Percentiles rank a stretch among this genome's conserved stretches.
Evolutionary conservation across 2,797 vertebrate genomes (phyloP).

Genomic region (Dermochelys coriacea): DNA sequence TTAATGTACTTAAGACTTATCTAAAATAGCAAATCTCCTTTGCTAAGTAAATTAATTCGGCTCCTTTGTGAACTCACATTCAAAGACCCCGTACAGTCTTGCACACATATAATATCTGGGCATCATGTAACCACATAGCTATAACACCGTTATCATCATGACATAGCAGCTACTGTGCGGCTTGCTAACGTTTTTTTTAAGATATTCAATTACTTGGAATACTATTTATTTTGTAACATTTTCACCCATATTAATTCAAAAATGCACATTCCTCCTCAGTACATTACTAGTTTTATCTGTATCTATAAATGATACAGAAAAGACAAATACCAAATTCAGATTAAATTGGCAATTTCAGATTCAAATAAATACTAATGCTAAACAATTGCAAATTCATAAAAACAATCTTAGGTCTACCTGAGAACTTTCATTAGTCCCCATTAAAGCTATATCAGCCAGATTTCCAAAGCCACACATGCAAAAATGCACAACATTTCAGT

Average conservation of each 20-base stretch:
- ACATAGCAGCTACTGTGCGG: not conserved
- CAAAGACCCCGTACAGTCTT: not conserved
- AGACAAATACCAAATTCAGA: not conserved
- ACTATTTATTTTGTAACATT: not conserved
- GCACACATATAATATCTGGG: not conserved
- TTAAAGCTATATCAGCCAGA: not conserved
- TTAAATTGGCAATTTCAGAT: not conserved
- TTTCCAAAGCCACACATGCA: not conserved
- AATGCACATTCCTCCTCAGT: not conserved
- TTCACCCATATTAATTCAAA: not conserved
- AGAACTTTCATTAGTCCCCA: not conserved
- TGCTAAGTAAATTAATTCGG: fast-evolving
- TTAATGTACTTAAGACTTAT: fast-evolving
- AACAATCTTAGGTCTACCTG: not conserved
- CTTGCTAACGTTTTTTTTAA: not conserved
- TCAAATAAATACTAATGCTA: not conserved
- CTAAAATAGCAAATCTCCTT: fast-evolving
- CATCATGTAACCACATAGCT: not conserved
- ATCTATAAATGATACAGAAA: fast-evolving
- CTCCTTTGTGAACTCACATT: not conserved
- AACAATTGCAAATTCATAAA: not conserved
- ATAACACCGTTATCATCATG: not conserved
- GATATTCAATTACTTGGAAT: not conserved
- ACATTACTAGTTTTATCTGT: not conserved
- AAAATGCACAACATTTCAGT: not conserved